Conservation (phyloP, 2,888 invertebrate genomes). For the Baccha elongata region DNA sequence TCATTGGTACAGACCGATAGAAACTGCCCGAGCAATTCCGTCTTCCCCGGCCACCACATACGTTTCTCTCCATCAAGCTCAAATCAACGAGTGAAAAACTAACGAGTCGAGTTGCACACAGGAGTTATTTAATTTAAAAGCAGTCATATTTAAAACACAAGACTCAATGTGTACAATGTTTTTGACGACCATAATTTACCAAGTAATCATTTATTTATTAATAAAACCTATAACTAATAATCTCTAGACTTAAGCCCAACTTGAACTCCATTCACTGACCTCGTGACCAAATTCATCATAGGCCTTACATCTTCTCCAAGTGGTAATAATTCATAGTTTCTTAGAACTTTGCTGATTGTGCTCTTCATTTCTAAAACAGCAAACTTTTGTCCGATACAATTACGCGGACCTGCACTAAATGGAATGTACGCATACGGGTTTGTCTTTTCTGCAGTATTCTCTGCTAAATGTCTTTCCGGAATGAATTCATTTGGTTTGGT, state of each 20-base stretch:
- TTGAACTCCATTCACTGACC: conserved; percentile 78
- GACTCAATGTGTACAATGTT: too few relatives aligned
- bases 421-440: conserved; percentile 79
- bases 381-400: conserved; percentile 81
- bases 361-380: conserved; percentile 81
- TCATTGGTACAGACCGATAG: too few relatives aligned
- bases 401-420: conserved; percentile 80
- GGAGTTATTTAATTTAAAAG: too few relatives aligned
- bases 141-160: too few relatives aligned
- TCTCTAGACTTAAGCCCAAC: conserved; percentile 76
- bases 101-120: too few relatives aligned
- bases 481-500: conserved; percentile 78
- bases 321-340: conserved; percentile 78
- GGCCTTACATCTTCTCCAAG: conserved; percentile 77
- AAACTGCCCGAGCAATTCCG: too few relatives aligned
- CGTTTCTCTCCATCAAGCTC: too few relatives aligned
- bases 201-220: too few relatives aligned
- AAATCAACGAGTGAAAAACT: too few relatives aligned
- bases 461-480: conserved; percentile 82
- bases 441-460: conserved; percentile 82
- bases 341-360: conserved; percentile 77
- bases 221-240: too few relatives aligned
- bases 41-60: too few relatives aligned
- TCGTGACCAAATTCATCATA: conserved; percentile 77
- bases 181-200: too few relatives aligned